Base-by-base conservation (phyloP, 2,888 invertebrate species). In the Eristalis pertinax region DNA sequence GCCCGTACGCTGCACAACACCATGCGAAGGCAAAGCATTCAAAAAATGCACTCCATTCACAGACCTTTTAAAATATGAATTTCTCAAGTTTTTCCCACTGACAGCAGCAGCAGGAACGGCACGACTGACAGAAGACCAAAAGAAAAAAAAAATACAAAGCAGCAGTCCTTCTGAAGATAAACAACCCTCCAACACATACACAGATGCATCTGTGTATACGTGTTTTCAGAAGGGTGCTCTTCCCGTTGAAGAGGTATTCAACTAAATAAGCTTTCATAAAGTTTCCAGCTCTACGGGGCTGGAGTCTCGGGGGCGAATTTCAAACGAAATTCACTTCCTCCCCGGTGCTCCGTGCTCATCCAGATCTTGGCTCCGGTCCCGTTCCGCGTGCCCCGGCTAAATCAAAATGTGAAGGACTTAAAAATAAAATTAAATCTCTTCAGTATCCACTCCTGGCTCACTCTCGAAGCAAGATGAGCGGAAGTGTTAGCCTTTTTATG, bases 381-480 rank as follows among this genome's bases (percentile, higher is more conserved):
- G 13, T 24, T 60, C 60, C 24, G 24, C 60, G 60, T 50, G 50
- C 50, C 26, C 60, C 26, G 60, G 60, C 26, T 4, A 60, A 26
- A 26, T 72, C 72, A 63, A 58, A 81, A 74, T 50, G 50, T 10
- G 60, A 22, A 62, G 63, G 58, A 80, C 26, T 75, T 50, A 26
- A 68, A 76, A 73, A 76, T 73, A 81, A 72, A 81, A 85, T 76
- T 67, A 73, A 79, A 73, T 73, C 72, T 72, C 80, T 68, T 68
- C 63, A 29, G 68, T 68, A 50, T 50, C 50, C 50, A 50, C 50
- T 50, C 19, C 19, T 22, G 50, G 50, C 50, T 19, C 50, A 19
- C 56, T 58, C 35, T 72, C 15, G 19, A 43, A 76, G n/a, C 19
- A 67, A 35, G 84, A 79, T 65, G 65, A 58, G 41, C 79, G 67